Evolutionary conservation across 2,797 vertebrate species (phyloP), one percentile per base, ranked within the genome.

Genomic region (Adelosebastes latens): DNA sequence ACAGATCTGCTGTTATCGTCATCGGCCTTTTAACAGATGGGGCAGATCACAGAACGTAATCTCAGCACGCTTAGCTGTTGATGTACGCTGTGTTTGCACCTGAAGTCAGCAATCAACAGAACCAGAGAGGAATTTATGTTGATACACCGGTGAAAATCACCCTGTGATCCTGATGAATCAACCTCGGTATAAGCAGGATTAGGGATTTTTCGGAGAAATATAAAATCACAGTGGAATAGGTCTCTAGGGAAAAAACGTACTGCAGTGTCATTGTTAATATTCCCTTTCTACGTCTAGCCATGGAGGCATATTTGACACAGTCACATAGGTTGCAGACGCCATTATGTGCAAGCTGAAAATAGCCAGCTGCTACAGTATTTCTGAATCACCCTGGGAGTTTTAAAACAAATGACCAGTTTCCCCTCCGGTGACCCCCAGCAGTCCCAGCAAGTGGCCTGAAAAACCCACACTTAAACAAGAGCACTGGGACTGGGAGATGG

Each of bases 21-120:
- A 39, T 34, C 6, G 22, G 61, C 71, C 79, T 73, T 85, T 82
- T 70, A 86, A 84, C 84, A 85, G 79, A 87, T 80, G 81, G 71
- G 73, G 60, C 65, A 66, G 62, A 91, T 91, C 72, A 70, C 76
- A 56, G 69, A 80, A 73, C 85, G 76, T 85, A 67, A 89, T 87
- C 72, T 72, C 53, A 34, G 65, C 79, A 61, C 83, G 80, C 63
- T 77, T 74, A 65, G 73, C 73, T 77, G 70, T 59, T 83, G 65
- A 90, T 79, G 73, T 75, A 74, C 18, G 7, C 56, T 22, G 55
- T 77, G 58, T 83, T 85, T 77, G 68, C 66, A 84, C 81, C 61
- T 80, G 53, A 86, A 72, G 72, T 77, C 32, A 64, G 67, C 79
- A 63, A 79, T 81, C 72, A 80, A 31, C 34, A 79, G 29, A 88